Evolutionary conservation across 2,888 invertebrate genomes (phyloP), one percentile per base, ranked within the genome.

Genomic region (Drosophila dives): DNA sequence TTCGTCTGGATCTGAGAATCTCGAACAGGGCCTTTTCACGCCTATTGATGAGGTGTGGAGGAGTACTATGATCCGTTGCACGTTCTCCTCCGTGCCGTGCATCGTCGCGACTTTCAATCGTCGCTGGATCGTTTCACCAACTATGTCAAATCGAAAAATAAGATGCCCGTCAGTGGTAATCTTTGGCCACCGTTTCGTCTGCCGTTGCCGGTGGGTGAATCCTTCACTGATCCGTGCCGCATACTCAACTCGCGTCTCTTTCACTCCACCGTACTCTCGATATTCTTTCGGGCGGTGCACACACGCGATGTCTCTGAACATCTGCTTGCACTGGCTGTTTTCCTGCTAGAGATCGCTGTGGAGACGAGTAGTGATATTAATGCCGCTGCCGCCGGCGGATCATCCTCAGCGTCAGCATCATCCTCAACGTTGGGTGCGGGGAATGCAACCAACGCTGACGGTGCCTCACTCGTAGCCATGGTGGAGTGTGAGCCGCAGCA

Each of bases 61-160:
- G 95, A 95, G 77, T 95, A 98, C 90, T 99, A 98, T 93, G 98
- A 99, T 94, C 99, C 99, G 1, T 94, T 99, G 66, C 98, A 99
- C 93, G 98, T 98, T 33, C 93, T 98, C 65, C 93, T 99, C 0
- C 94, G 99, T 79, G 98, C 98, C 32, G 97, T 99, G 8, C 98
- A 99, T 93, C 94, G 98, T 58, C 94, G 97, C 75, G 98, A 99
- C 92, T 98, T 98, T 93, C 99, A 99, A 93, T 96, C 96, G 12
- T 97, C 98, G 17, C 96, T 99, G 95, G 99, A 99, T 93, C 94
- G 99, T 86, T 99, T 97, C 91, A 96, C 97, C 0, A 95, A 97
- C 81, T 97, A 96, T 90, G 94, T 95, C 0, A 94, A 94, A 69
- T 94, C 95, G 77, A 94, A 94, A 55, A 94, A 95, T 2, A 95